Evolutionary conservation across 2,113 vertebrate genomes (phyloP), one percentile per base, ranked within the genome.

Genomic region (Genyomyrus donnyi): DNA sequence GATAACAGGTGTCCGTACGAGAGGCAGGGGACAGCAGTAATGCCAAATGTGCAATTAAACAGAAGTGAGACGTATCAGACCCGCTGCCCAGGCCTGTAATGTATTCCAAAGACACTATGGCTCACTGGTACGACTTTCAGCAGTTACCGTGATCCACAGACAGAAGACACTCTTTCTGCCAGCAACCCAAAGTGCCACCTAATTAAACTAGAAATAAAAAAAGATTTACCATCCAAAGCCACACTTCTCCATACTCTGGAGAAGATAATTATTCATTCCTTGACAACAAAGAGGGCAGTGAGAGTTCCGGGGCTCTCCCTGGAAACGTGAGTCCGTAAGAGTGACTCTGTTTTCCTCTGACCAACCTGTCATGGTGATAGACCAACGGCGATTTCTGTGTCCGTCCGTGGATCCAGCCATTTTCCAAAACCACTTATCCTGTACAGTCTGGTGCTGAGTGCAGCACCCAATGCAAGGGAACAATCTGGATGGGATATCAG

Each of bases 171-270:
- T 93, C 94, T 92, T 95, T 92, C 93, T 52, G 93, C 93, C 93
- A 91, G 94, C 94, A 94, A 95, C 93, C 94, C 49, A 92, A 94
- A 95, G 95, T 95, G 94, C 56, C 70, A 83, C 91, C 93, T 95
- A 96, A 97, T 96, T 96, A 93, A 95, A 95, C 96, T 94, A 94
- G 94, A 94, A 93, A 94, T 92, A 94, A 95, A 53, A 85, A 53
- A 94, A 90, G 93, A 91, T 94, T 91, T 93, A 91, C 92, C 92
- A 93, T 93, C 91, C 48, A 90, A 95, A 94, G 94, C 93, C 90
- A 91, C 93, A 94, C 92, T 74, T 56, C 90, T 91, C 90, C 93
- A 91, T 86, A 88, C 93, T 95, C 95, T 94, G 92, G 94, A 93
- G 92, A 92, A 92, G 92, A 93, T 93, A 91, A 92, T 94, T 95